Base-by-base conservation (phyloP, 2,888 invertebrate genomes). In the Diplazon laetatorius region DNA sequence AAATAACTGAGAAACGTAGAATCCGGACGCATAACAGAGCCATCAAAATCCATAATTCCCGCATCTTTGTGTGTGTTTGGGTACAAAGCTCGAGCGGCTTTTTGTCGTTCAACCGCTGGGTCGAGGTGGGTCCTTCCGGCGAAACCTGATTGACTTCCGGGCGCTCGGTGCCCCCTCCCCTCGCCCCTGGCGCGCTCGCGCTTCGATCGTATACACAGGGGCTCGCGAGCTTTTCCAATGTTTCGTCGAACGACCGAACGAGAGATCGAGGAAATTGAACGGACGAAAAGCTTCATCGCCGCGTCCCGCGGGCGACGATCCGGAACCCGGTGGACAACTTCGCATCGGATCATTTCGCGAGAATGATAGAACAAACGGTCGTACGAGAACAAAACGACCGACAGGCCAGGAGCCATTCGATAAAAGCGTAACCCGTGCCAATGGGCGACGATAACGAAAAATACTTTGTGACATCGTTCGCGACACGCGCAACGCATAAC, bases 111-210 rank as follows among this genome's bases (percentile, higher is more conserved):
- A 18, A 39, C 18, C 14, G 12, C 37, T 37, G 42, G 44, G 22
- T 35, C 44, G 25, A 50, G 50, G 39, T 25, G 50, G 50, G 39
- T 25, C 3, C 22, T 69, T 63, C 68, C 68, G 44, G 37, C 44
- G 42, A 57, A 62, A 30, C 57, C 73, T 73, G 73, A 73, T 77
- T 59, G 77, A 57, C 72, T 73, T 77, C 73, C 63, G 72, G 73
- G n/a, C n/a, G n/a, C n/a, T n/a, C n/a, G n/a, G n/a, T n/a, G n/a
- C n/a, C n/a, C 30, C 35, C 12, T 20, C 20, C 35, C 55, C 63
- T 30, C 22, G 44, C 18, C 12, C 20, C 16, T 22, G 20, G 20
- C 25, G 8, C 39, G 48, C 39, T 39, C 42, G 68, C 37, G 50
- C 68, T 50, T 16, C 2, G n/a, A 22, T 30, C 22, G 12, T 22